Evolutionary conservation across 2,888 invertebrate species (phyloP).

Genomic region (Biston stratarius): DNA sequence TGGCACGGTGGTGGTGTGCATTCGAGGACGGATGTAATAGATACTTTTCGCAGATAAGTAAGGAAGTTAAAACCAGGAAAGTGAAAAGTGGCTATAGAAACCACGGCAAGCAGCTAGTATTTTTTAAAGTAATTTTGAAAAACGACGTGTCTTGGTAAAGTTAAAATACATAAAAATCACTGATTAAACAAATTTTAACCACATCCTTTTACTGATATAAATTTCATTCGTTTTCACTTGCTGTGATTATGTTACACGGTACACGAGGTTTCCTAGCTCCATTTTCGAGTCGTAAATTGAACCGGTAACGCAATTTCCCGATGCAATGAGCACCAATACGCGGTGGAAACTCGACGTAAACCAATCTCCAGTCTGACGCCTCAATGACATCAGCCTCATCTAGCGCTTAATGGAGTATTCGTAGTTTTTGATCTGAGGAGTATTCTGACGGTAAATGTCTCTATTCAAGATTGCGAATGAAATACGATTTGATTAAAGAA

Average conservation of each 20-base stretch:
- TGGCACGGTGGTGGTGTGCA: too few relatives aligned
- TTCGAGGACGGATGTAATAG: too few relatives aligned
- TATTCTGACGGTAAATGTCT: conserved; percentile 22
- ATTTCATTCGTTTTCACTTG: background rate
- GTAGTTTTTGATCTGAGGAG: too few relatives aligned
- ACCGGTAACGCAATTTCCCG: conserved; percentile 57
- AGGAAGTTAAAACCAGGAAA: too few relatives aligned
- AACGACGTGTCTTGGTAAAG: too few relatives aligned
- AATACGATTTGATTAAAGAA: conserved; percentile 17
- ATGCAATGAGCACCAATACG: conserved; percentile 24
- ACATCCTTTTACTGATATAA: too few relatives aligned
- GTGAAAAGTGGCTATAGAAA: too few relatives aligned
- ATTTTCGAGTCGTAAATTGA: conserved; percentile 48
- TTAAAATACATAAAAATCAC: too few relatives aligned
- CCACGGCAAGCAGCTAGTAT: too few relatives aligned
- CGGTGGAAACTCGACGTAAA: conserved; percentile 31
- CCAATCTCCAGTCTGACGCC: conserved; percentile 33
- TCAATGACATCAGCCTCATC: conserved; percentile 12
- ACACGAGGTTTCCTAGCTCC: background rate
- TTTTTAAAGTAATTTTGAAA: too few relatives aligned
- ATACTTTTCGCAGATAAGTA: too few relatives aligned
- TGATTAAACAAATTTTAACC: too few relatives aligned
- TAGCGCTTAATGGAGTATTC: conserved; percentile 22
- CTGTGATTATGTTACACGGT: background rate
- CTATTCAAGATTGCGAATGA: conserved; percentile 11